These are phyloP conservation scores for Zele albiditarsus DNA, from an alignment of 2,888 invertebrate species.

Conservation along the genomic window DNA sequence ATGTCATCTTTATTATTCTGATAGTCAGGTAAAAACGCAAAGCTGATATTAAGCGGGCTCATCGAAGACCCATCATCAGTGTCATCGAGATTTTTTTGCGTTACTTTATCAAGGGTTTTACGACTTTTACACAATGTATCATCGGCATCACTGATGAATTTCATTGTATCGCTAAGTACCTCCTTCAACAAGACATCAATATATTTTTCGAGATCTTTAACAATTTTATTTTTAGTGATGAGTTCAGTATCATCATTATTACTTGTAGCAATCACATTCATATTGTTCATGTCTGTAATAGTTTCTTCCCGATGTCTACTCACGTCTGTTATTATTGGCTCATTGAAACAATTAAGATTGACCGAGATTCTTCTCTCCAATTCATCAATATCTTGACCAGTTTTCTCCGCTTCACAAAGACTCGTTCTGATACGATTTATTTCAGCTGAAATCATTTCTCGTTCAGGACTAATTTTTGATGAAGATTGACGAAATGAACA, in stretches of 20 bases:
- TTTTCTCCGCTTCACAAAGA: conserved; percentile 65
- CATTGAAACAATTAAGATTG: conserved; percentile 53
- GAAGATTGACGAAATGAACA: conserved; percentile 68
- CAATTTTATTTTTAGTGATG: conserved; percentile 61
- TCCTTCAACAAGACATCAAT: conserved; percentile 68
- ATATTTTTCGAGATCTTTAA: conserved; percentile 66
- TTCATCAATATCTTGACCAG: conserved; percentile 60
- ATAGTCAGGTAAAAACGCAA: conserved; percentile 53
- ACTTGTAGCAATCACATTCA: conserved; percentile 17
- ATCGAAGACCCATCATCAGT: conserved; percentile 21
- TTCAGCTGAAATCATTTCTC: conserved; percentile 63
- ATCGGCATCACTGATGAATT: conserved; percentile 59
- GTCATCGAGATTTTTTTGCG: not conserved
- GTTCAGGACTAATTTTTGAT: conserved; percentile 56
- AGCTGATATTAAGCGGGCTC: conserved; percentile 57
- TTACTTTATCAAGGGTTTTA: conserved; percentile 27
- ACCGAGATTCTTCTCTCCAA: conserved; percentile 61
- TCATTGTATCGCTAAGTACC: conserved; percentile 67
- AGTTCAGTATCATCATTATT: conserved; percentile 48
- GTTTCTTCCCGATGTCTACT: conserved; percentile 24
- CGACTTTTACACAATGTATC: conserved; percentile 42
- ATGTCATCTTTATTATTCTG: conserved; percentile 26
- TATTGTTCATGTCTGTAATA: conserved; percentile 35
- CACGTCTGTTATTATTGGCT: conserved; percentile 29
- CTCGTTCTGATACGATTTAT: conserved; percentile 66